Conservation (phyloP, 2,888 invertebrate genomes). For the Chironomus tentans region DNA sequence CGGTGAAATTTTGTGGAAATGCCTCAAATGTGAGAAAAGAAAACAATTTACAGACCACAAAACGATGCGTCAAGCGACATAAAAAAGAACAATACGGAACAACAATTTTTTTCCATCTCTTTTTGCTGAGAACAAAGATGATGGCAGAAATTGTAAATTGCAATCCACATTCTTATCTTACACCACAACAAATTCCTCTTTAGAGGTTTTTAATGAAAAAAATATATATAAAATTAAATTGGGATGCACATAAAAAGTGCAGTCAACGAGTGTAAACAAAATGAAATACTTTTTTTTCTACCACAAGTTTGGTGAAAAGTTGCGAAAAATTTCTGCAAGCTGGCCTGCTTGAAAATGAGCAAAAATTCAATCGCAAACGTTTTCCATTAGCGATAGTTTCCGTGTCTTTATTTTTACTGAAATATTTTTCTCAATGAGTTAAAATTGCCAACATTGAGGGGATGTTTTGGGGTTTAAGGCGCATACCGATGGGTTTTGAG, state of each 20-base stretch:
- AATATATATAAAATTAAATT: not conserved
- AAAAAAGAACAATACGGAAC: not conserved
- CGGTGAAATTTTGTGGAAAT: not conserved
- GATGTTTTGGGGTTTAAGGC: not conserved
- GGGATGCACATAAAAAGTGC: too few species aligned
- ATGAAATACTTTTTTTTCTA: not conserved
- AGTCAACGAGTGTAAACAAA: too few species aligned
- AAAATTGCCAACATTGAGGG: not conserved
- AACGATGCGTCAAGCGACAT: not conserved
- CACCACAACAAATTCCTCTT: conserved; percentile 9
- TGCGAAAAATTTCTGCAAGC: not conserved
- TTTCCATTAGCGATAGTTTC: conserved; percentile 5
- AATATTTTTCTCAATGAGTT: too few species aligned
- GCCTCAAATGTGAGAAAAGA: not conserved
- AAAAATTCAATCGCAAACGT: conserved; percentile 22
- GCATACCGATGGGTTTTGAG: too few species aligned
- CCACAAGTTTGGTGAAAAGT: not conserved
- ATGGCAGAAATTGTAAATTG: not conserved
- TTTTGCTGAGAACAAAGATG: not conserved
- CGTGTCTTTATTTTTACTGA: not conserved
- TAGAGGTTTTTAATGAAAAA: too few species aligned
- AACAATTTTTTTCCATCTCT: not conserved
- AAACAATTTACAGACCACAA: not conserved
- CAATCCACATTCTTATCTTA: conserved; percentile 3
- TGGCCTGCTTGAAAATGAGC: not conserved